Conservation (phyloP, 2,888 invertebrate species). For the Pristionchus mayeri region DNA sequence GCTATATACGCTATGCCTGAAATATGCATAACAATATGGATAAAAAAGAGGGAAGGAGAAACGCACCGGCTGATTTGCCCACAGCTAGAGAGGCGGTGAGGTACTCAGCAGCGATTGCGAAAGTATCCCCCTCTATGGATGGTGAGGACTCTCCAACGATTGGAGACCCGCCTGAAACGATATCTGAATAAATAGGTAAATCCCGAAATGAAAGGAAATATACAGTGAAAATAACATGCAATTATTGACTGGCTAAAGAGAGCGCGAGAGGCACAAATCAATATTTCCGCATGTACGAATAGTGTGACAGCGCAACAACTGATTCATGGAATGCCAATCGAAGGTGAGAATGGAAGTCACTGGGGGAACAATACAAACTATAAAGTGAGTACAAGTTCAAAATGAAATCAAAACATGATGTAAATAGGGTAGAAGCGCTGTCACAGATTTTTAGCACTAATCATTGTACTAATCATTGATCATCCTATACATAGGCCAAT, state of each 20-base stretch:
- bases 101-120: constrained; percentile 37
- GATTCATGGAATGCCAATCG: not conserved
- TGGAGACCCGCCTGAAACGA: constrained; percentile 40
- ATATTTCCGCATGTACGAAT: not conserved
- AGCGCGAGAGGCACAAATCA: not conserved
- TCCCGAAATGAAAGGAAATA: not conserved
- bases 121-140: constrained; percentile 3
- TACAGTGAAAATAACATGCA: not conserved
- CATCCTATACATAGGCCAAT: too few relatives aligned
- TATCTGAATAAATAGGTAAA: not conserved
- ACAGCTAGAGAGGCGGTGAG: constrained; percentile 32
- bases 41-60: not conserved
- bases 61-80: constrained; percentile 43
- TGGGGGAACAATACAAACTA: too few relatives aligned
- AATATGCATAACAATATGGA: not conserved
- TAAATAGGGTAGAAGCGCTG: not conserved
- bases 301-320: not conserved
- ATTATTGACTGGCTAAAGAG: not conserved
- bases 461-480: too few relatives aligned
- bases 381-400: too few relatives aligned
- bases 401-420: not conserved
- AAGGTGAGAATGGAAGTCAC: too few relatives aligned
- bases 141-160: constrained; percentile 35
- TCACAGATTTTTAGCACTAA: too few relatives aligned
- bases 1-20: not conserved